A percentile compares a stretch with the other conserved stretches of the same genome.
These are phyloP conservation scores for Allenopithecus nigroviridis DNA, from an alignment of 2,797 vertebrate species.

Conservation along the genomic window DNA sequence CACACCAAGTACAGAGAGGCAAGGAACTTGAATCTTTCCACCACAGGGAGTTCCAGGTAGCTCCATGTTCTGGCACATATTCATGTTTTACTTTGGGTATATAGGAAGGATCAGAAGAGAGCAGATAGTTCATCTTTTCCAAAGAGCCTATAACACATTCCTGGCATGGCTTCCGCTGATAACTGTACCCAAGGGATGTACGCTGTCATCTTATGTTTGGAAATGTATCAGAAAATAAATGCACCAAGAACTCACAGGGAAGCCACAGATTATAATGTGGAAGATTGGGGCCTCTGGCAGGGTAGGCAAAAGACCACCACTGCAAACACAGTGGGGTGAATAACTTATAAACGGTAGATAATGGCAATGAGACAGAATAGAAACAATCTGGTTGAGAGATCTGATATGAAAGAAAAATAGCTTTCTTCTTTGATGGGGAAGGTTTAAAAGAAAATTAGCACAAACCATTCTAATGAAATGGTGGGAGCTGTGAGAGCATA, in stretches of 20 bases:
- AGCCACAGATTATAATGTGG: not conserved
- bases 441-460: not conserved
- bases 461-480: not conserved
- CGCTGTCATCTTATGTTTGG: not conserved
- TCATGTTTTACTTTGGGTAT: not conserved
- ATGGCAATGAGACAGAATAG: not conserved
- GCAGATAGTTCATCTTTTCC: conserved; percentile 34
- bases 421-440: not conserved
- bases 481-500: not conserved
- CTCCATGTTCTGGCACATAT: not conserved
- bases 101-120: not conserved
- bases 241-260: not conserved
- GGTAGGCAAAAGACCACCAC: not conserved
- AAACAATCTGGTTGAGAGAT: not conserved
- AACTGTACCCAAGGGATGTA: not conserved
- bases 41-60: not conserved
- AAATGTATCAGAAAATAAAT: not conserved
- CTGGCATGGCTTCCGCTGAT: not conserved
- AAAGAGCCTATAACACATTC: not conserved
- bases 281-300: not conserved
- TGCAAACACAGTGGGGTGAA: not conserved
- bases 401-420: not conserved
- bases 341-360: not conserved
- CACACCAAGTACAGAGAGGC: not conserved
- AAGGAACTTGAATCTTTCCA: conserved; percentile 3